phyloP scores from a whole-genome alignment of 1,140 invertebrate genomes.

The Hyphantria cunea region DNA sequence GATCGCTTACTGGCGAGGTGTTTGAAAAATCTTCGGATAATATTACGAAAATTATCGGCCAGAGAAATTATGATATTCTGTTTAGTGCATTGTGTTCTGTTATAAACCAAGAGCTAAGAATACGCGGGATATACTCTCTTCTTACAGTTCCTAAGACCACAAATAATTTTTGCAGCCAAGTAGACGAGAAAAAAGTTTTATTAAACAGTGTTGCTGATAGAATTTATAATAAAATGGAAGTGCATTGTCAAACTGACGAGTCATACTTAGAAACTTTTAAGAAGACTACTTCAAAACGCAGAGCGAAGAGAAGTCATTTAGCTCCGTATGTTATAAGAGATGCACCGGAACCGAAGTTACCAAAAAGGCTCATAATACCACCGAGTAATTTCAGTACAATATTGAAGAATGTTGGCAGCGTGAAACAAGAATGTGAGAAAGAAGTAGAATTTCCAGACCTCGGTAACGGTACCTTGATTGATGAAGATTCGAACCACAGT shows the following conservation, averaged over 20 bases:
- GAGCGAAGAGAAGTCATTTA: conserved; percentile 3
- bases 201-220: neutral
- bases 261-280: neutral
- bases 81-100: conserved; percentile 54
- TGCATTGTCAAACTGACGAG: neutral
- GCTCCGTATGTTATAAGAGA: conserved; percentile 11
- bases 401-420: neutral
- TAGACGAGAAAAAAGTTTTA: neutral
- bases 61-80: conserved; percentile 58
- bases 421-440: conserved; percentile 31
- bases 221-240: neutral
- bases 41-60: conserved; percentile 55
- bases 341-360: neutral
- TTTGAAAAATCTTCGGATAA: conserved; percentile 50
- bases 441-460: conserved; percentile 37
- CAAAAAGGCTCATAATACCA: neutral
- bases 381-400: conserved; percentile 1
- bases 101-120: conserved; percentile 52
- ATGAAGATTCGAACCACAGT: conserved; percentile 54
- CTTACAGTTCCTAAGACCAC: conserved; percentile 35
- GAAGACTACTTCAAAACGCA: neutral
- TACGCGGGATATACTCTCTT: conserved; percentile 54
- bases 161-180: neutral
- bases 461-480: neutral
- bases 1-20: conserved; percentile 16